Evolutionary conservation across 1,140 invertebrate species (phyloP).

Genomic region (Caenorhabditis inopinata): DNA sequence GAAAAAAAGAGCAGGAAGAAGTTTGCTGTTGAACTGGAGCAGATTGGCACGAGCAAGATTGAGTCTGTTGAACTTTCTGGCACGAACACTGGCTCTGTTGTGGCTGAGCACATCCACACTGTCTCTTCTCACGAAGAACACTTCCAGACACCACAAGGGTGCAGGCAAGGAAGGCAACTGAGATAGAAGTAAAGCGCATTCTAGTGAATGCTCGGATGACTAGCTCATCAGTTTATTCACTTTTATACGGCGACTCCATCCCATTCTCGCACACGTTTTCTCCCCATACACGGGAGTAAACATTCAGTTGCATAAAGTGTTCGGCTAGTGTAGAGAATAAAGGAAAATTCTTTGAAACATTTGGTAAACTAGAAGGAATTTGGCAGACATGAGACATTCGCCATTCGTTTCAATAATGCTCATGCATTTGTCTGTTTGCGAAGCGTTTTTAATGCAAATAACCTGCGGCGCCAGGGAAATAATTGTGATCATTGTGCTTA

Average conservation of each 20-base stretch:
- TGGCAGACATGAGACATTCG: background rate
- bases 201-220: no score
- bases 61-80: slow-evolving; percentile 8
- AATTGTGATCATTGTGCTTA: slow-evolving; percentile 14
- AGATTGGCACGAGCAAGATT: slow-evolving; percentile 31
- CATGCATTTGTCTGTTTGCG: background rate
- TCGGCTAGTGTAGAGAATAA: slow-evolving; percentile 5
- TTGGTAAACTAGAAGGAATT: background rate
- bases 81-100: slow-evolving; percentile 34
- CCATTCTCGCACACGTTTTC: no score
- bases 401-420: slow-evolving; percentile 2
- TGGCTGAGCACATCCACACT: slow-evolving; percentile 44
- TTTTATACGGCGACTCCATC: no score
- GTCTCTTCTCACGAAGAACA: slow-evolving; percentile 47
- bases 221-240: no score
- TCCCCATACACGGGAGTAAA: background rate
- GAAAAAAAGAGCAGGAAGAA: no score
- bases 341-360: slow-evolving; percentile 5
- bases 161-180: no score
- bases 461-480: no score
- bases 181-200: no score
- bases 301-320: background rate
- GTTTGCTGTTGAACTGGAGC: slow-evolving; percentile 34
- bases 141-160: no score
- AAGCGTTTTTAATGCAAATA: background rate